Evolutionary conservation across 2,113 vertebrate species (phyloP).

Genomic region (Sinocyclocheilus rhinocerous): DNA sequence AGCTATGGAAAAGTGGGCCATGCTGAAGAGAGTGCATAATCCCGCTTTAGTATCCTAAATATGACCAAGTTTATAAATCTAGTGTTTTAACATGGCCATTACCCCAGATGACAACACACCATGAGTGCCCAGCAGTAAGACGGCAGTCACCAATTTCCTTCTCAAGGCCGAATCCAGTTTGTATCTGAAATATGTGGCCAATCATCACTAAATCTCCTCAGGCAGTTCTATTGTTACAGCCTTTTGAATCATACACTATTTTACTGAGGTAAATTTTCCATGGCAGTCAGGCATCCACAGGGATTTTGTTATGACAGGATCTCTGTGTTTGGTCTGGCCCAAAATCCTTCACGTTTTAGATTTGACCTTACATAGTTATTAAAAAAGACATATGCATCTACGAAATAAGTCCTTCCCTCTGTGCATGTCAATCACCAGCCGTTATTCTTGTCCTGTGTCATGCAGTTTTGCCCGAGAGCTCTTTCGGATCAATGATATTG

Average conservation of each 20-base stretch:
- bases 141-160: not conserved
- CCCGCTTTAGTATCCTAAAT: conserved; percentile 24
- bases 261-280: conserved; percentile 25
- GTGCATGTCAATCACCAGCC: conserved; percentile 62
- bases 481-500: conserved; percentile 61
- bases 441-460: conserved; percentile 67
- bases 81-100: not conserved
- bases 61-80: conserved; percentile 20
- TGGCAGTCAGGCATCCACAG: not conserved
- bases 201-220: conserved; percentile 7
- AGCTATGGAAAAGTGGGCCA: conserved; percentile 48
- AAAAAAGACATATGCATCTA: conserved; percentile 18
- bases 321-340: not conserved
- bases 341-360: conserved; percentile 5
- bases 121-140: conserved; percentile 3
- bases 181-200: conserved; percentile 13
- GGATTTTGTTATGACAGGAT: not conserved
- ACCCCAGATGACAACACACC: not conserved
- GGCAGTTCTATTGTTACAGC: conserved; percentile 23
- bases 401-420: conserved; percentile 52
- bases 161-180: not conserved
- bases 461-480: conserved; percentile 60
- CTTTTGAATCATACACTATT: conserved; percentile 8
- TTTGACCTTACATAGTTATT: not conserved
- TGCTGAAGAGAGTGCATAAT: conserved; percentile 19